A percentile compares a stretch with the other conserved stretches of the same genome.
phyloP scores from a whole-genome alignment of 2,797 vertebrate species.

The Australoheros facetus region DNA sequence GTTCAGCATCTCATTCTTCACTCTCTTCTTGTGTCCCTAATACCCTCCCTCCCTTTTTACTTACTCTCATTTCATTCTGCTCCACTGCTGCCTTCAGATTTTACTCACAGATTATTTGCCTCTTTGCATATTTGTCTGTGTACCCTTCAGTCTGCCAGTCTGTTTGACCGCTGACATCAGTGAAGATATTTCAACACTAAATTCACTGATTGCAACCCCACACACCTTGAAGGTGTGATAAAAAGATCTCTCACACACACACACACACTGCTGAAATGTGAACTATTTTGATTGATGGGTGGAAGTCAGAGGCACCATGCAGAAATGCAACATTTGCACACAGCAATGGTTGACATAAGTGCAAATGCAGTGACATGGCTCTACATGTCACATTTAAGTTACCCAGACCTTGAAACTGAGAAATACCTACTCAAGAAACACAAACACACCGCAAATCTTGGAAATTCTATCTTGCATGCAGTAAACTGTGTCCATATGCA shows the following conservation, averaged over 20 bases:
- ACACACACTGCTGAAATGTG: no score
- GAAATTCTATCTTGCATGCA: neutral
- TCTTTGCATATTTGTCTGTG: neutral
- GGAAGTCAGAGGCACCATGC: neutral
- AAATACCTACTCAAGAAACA: neutral
- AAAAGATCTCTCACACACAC: no score
- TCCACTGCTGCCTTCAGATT: neutral
- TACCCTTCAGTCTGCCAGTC: neutral
- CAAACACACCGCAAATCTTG: neutral
- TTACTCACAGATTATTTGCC: neutral
- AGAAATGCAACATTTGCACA: neutral
- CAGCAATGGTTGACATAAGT: neutral
- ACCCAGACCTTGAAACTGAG: constrained; percentile 21
- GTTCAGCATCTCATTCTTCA: neutral
- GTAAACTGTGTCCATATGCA: neutral
- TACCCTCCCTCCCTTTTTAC: neutral
- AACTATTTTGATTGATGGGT: constrained; percentile 8
- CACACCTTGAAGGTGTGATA: neutral
- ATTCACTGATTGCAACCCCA: neutral
- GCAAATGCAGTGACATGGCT: constrained; percentile 3
- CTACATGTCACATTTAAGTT: constrained; percentile 24
- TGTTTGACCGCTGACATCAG: neutral
- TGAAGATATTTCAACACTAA: neutral
- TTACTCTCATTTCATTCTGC: neutral
- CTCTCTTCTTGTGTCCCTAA: neutral